A percentile compares a stretch with the other conserved stretches of the same genome.
Evolutionary conservation across 2,113 vertebrate genomes (phyloP).

Genomic region (Ellobius talpinus): DNA sequence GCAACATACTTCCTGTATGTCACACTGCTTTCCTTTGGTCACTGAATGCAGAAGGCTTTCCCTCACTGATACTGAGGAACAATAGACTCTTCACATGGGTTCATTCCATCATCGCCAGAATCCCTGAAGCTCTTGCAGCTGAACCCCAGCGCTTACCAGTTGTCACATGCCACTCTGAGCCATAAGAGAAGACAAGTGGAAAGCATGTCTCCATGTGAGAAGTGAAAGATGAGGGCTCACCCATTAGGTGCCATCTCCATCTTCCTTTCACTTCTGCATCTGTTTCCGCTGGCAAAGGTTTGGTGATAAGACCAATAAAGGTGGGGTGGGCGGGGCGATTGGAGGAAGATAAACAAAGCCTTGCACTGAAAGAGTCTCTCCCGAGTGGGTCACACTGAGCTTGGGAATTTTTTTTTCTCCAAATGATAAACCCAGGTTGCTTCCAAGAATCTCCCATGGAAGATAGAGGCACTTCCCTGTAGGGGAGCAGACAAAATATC

Average conservation of each 20-base stretch:
- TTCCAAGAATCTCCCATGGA: neutral
- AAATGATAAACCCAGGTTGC: neutral
- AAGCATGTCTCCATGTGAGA: neutral
- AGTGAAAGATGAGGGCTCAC: neutral
- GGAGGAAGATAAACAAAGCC: neutral
- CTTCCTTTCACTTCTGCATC: neutral
- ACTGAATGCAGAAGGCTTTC: conserved; percentile 17
- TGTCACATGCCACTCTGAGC: neutral
- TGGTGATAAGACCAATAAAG: neutral
- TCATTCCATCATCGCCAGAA: neutral
- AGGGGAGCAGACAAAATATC: neutral
- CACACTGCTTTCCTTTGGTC: conserved; percentile 30
- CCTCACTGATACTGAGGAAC: neutral
- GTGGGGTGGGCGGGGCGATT: neutral
- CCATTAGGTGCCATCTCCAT: neutral
- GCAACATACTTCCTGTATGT: conserved; percentile 28
- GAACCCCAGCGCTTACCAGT: neutral
- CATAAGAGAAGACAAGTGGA: neutral
- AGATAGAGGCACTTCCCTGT: neutral
- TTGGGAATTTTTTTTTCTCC: neutral
- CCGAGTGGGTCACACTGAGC: neutral
- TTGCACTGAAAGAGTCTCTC: neutral
- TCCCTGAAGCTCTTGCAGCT: neutral
- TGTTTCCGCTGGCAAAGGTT: neutral
- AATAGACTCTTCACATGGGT: conserved; percentile 2